Evolutionary conservation across 2,888 invertebrate genomes (phyloP).

Genomic region (Invenusta paracnida): DNA sequence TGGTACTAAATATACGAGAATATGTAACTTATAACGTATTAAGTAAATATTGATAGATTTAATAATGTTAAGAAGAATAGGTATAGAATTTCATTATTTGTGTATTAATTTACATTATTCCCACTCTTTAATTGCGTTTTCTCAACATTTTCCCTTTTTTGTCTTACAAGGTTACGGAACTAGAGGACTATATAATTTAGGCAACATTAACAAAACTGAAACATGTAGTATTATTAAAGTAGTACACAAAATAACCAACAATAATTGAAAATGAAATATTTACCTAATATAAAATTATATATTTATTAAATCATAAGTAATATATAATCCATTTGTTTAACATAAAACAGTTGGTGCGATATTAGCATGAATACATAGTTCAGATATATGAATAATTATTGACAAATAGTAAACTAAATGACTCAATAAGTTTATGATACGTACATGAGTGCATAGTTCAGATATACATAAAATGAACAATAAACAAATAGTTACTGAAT

Average conservation of each 20-base stretch:
- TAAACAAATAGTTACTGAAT: no score
- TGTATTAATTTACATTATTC: not conserved
- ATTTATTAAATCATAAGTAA: not conserved
- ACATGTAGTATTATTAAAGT: not conserved
- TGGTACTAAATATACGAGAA: not conserved
- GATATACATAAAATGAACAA: no score
- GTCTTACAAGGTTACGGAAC: not conserved
- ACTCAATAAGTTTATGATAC: not conserved
- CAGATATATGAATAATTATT: not conserved
- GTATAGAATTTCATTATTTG: not conserved
- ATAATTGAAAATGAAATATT: not conserved
- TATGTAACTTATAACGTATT: not conserved
- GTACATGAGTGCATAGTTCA: not conserved
- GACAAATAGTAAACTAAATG: not conserved
- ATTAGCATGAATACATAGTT: not conserved
- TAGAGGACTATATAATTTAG: not conserved
- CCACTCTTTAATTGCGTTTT: not conserved
- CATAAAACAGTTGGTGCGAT: not conserved
- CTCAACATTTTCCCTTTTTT: not conserved
- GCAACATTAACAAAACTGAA: not conserved
- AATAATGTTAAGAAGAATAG: not conserved
- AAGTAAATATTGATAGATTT: not conserved
- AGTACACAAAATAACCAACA: not conserved
- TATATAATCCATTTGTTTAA: not conserved
- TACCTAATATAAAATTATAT: not conserved